Base-by-base conservation (phyloP, 2,888 invertebrate species). In the Physocephala rufipes region DNA sequence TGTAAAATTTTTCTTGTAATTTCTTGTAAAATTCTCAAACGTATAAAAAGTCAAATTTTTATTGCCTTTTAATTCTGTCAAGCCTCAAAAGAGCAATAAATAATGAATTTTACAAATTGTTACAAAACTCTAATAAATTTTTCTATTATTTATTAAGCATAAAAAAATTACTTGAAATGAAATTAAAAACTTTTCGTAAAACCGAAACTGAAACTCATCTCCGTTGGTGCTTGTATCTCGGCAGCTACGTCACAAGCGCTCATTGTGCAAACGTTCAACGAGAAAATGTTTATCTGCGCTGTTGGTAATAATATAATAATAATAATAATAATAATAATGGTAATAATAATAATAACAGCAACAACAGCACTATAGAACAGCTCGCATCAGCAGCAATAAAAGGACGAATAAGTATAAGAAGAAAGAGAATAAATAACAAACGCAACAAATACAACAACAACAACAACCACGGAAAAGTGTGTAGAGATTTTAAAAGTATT, bases 131-230 rank as follows among this genome's bases (percentile, higher is more conserved):
- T 13, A 3, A 5, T 19, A 26, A 12, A 58, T 26, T 58, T 12
- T 16, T 15, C 24, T 28, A 26, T 24, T 58, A 28, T 28, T 9
- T 13, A 28, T 21, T 21, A 55, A 55, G 2, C n/a, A 49, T n/a
- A 49, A 13, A 7, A 12, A 19, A 15, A 2, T 49, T 49, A 49
- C 16, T n/a, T 19, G 58, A 28, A 58, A 24, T 58, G 13, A 58
- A 58, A 26, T 58, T 26, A 28, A 58, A 58, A 58, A 26, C 26
- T 58, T 58, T 28, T 28, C 26, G 26, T 24, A 55, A 55, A 55
- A 9, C 19, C 12, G 21, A 55, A 55, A n/a, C 21, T 49, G 26
- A 58, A 58, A 21, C 26, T 55, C 28, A 15, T 2, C 19, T 3
- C 53, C 15, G 3, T 15, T 58, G 0, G 15, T 26, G 26, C 9